Base-by-base conservation (phyloP, 2,797 vertebrate genomes). In the Limosa lapponica region DNA sequence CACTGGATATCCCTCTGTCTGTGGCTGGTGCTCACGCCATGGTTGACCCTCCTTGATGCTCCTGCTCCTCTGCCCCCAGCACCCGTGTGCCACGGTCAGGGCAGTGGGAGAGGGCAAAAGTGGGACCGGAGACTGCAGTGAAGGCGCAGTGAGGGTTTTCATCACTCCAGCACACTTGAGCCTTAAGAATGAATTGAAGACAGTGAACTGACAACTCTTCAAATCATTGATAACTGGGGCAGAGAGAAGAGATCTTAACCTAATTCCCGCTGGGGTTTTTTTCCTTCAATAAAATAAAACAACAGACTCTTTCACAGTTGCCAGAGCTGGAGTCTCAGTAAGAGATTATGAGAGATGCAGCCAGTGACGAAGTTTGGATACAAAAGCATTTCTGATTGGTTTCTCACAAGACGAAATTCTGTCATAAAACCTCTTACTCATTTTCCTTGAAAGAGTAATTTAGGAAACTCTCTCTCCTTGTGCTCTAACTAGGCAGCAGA, bases 381-480 rank as follows among this genome's bases (percentile, higher is more conserved):
- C 49, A 87, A 93, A 93, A 95, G 52, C 65, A 30, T 82, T 95
- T 93, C 57, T 96, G 95, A 89, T 80, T 95, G 92, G 84, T 48
- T 92, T 92, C 57, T 58, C 8, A 6, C 82, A 71, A 88, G 82
- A 87, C 0, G 5, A 91, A 95, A 91, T 73, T 82, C 84, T 92
- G 87, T 83, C 82, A 54, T 67, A 93, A 94, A 96, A 91, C 75
- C 87, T 86, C 82, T 74, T 69, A 64, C 74, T 89, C 62, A 28
- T 96, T 92, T 96, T 79, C 89, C 72, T 74, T 90, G 87, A 95
- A 83, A 80, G 91, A 94, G 65, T 80, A 93, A 95, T 86, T 87
- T 93, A 90, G 86, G 95, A 84, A 95, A 87, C 83, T 67, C 84
- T 64, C 73, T 75, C 44, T 58, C 81, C 92, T 93, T 96, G 92